Conservation (phyloP, 2,113 vertebrate genomes). For the Pangasianodon gigas region DNA sequence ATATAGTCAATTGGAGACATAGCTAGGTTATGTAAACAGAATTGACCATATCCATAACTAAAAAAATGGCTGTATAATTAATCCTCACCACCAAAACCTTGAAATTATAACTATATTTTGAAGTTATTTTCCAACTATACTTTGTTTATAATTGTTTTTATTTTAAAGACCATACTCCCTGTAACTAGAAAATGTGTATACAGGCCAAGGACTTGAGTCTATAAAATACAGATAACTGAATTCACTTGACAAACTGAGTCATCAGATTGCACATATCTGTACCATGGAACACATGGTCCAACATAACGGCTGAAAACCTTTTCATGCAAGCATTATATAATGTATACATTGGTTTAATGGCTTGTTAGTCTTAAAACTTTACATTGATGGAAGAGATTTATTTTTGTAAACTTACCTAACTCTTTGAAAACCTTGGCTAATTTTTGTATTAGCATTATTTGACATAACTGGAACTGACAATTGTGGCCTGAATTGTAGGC, state of each 20-base stretch:
- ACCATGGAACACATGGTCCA: neutral
- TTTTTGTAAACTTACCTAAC: neutral
- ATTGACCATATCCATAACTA: neutral
- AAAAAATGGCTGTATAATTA: neutral
- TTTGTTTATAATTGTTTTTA: neutral
- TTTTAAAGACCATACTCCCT: neutral
- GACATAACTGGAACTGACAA: neutral
- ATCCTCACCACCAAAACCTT: neutral
- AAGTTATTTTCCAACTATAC: neutral
- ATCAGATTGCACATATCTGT: neutral
- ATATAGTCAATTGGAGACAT: neutral
- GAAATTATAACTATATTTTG: neutral
- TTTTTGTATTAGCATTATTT: neutral
- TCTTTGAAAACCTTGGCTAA: neutral
- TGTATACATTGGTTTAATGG: neutral
- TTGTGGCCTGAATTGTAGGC: neutral
- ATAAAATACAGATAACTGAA: neutral
- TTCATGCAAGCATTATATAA: neutral
- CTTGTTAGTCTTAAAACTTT: neutral
- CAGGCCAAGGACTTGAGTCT: too few relatives aligned
- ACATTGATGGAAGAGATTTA: too few relatives aligned
- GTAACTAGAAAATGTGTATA: neutral
- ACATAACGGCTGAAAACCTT: neutral
- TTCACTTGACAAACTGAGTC: neutral
- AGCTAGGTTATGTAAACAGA: neutral